Percentiles rank a stretch among this genome's conserved stretches.
These are phyloP conservation scores for Lymantria dispar DNA, from an alignment of 2,888 invertebrate genomes.

Conservation along the genomic window DNA sequence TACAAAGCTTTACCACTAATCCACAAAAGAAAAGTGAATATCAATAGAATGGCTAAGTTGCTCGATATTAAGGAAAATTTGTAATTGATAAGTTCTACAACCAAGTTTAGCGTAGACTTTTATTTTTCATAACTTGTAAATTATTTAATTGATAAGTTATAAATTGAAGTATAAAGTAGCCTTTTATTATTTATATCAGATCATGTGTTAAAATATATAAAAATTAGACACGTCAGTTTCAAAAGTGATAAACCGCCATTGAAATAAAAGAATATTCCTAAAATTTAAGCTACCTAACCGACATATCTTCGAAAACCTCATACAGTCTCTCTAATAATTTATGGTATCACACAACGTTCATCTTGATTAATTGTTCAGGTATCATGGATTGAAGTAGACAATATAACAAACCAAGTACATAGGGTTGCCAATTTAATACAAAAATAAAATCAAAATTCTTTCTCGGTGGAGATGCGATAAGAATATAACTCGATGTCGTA, in stretches of 20 bases:
- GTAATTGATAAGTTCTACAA: not conserved
- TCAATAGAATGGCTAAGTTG: not conserved
- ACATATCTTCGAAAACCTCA: conserved; percentile 17
- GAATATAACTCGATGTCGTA: too few species aligned
- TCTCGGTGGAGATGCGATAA: too few species aligned
- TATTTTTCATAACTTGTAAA: too few species aligned
- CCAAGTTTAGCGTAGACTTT: too few species aligned
- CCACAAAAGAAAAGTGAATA: conserved; percentile 11
- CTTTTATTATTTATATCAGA: too few species aligned
- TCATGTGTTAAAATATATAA: too few species aligned
- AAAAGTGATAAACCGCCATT: too few species aligned
- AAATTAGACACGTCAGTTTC: too few species aligned
- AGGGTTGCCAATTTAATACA: not conserved
- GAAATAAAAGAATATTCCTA: too few species aligned
- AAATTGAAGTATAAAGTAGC: too few species aligned
- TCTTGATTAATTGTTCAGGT: conserved; percentile 30
- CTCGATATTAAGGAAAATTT: not conserved
- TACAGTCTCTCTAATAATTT: conserved; percentile 25
- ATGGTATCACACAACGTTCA: conserved; percentile 17
- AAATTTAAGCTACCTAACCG: not conserved
- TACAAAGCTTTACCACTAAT: conserved; percentile 15
- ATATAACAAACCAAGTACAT: conserved; percentile 1
- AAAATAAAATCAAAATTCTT: too few species aligned
- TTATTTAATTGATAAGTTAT: too few species aligned
- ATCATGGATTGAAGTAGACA: conserved; percentile 13